Evolutionary conservation across 2,888 invertebrate genomes (phyloP).

Genomic region (Apodemia mormo): DNA sequence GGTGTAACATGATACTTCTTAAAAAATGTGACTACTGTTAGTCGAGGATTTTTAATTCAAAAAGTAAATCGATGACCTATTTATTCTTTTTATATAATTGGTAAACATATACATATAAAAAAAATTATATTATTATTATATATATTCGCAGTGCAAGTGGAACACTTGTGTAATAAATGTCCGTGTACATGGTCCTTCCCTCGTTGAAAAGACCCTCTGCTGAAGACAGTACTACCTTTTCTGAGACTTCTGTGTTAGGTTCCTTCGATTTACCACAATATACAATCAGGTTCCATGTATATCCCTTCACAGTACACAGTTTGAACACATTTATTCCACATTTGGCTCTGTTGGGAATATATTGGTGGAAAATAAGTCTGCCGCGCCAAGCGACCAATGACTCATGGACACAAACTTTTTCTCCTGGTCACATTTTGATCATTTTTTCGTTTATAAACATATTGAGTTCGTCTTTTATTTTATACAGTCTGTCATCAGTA

Average conservation of each 20-base stretch:
- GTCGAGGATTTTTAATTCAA: too few relatives aligned
- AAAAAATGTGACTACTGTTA: too few relatives aligned
- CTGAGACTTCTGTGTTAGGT: conserved; percentile 28
- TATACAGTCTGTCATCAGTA: conserved; percentile 28
- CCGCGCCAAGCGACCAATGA: conserved; percentile 12
- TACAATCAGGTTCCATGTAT: conserved; percentile 39
- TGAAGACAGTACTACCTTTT: conserved; percentile 31
- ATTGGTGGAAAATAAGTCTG: conserved; percentile 29
- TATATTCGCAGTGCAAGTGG: conserved; percentile 26
- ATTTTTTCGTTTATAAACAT: conserved; percentile 35
- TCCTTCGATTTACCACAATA: conserved; percentile 36
- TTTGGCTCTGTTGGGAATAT: conserved; percentile 32
- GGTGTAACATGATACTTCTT: too few relatives aligned
- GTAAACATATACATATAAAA: too few relatives aligned
- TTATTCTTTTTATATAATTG: too few relatives aligned
- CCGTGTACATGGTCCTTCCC: conserved; percentile 37
- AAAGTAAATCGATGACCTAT: too few relatives aligned
- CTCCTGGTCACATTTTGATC: conserved; percentile 17
- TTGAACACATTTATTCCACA: conserved; percentile 42
- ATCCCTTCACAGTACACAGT: conserved; percentile 41
- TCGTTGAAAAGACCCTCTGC: conserved; percentile 30
- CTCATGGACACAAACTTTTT: background rate
- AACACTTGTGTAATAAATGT: conserved; percentile 39
- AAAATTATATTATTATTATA: too few relatives aligned
- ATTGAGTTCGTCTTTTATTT: conserved; percentile 30